Base-by-base conservation (phyloP, 2,888 invertebrate genomes). In the Patella pellucida region DNA sequence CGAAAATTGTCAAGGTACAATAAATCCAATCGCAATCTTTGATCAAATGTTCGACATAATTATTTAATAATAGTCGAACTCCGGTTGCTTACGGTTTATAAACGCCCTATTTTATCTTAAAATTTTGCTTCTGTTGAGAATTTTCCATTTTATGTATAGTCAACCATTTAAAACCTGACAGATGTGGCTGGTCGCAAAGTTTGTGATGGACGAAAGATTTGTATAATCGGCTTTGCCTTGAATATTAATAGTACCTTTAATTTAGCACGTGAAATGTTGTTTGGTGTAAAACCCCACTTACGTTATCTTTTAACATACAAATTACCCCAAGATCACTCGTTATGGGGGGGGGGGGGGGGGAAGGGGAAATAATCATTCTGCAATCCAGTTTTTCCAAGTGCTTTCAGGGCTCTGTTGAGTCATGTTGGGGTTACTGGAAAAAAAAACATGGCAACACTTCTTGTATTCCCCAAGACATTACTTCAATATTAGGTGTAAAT, bases 301-400 rank as follows among this genome's bases (percentile, higher is more conserved):
- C 52, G 31, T 31, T 62, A 52, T 52, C 52, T 74, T 16, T 52
- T 69, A 50, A 74, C 74, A 14, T 69, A 74, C 56, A 62, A 56
- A n/a, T 27, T 56, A 41, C 56, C 70, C 16, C 70, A 74, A 31
- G 74, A 69, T 56, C 54, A 74, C 56, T 56, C 70, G 14, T 62
- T 41, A 56, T 31, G 19, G 31, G n/a, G 16, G 74, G 19, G 56
- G 69, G 69, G 70, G 70, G 50, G n/a, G n/a, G n/a, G n/a, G n/a
- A n/a, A n/a, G n/a, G n/a, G n/a, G n/a, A n/a, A 69, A 74, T 31
- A 74, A 69, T 27, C 69, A 70, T 16, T 54, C 70, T 31, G 27
- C 54, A 27, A n/a, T 69, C 0, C 69, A 74, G 56, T 74, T 74
- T 19, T 16, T n/a, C n/a, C 41, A 19, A 41, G 69, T 69, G 27